Percentiles rank a stretch among this genome's conserved stretches.
These are phyloP conservation scores for Aphis gossypii DNA, from an alignment of 1,140 invertebrate species.

Conservation along the genomic window DNA sequence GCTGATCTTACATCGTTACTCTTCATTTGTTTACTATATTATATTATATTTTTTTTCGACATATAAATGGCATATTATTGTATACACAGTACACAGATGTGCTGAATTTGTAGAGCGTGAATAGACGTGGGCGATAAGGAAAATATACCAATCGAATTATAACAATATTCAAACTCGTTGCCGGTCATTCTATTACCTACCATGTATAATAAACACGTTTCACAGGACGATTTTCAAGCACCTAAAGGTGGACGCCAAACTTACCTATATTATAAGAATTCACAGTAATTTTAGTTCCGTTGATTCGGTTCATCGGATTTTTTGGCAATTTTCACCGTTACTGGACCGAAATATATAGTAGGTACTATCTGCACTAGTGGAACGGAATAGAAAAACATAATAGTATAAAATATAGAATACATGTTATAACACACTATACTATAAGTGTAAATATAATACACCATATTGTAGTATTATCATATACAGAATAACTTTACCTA, in stretches of 20 bases:
- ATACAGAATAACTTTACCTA: not conserved
- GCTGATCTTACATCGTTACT: not conserved
- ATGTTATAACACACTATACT: not conserved
- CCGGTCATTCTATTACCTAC: not conserved
- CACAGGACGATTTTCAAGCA: not conserved
- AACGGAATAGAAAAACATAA: not conserved
- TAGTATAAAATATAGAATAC: not conserved
- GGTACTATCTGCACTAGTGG: not conserved
- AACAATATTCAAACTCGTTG: not conserved
- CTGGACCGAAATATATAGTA: not conserved
- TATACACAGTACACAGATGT: not conserved
- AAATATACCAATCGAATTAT: not conserved
- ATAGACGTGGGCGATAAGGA: not conserved
- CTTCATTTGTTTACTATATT: not conserved
- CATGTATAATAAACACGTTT: conserved; percentile 1
- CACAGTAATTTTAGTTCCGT: not conserved
- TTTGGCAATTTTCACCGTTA: conserved; percentile 35
- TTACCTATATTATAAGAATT: not conserved
- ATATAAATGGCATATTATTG: not conserved
- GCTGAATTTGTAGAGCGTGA: not conserved
- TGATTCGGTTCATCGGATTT: conserved; percentile 42
- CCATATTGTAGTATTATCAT: not conserved
- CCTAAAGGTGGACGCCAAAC: not conserved
- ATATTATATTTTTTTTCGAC: not conserved
- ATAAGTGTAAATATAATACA: not conserved